These are phyloP conservation scores for Xanthia togata DNA, from an alignment of 2,888 invertebrate species.

Conservation along the genomic window DNA sequence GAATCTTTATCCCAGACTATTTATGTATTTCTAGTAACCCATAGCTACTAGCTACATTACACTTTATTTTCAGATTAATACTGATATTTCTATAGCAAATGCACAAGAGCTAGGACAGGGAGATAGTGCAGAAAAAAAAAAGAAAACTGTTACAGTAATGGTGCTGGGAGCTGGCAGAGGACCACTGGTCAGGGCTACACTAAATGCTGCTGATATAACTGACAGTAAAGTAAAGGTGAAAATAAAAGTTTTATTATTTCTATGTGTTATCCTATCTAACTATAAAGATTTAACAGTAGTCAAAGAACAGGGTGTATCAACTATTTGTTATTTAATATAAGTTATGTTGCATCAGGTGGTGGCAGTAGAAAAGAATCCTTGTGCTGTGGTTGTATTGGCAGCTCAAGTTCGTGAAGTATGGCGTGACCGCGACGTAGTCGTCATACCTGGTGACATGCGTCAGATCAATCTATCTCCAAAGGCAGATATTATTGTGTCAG, in stretches of 20 bases:
- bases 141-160: slow-evolving; percentile 92
- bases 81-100: slow-evolving; percentile 37
- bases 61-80: slow-evolving; percentile 44
- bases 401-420: slow-evolving; percentile 94
- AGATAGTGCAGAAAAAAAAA: slow-evolving; percentile 73
- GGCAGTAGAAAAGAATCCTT: slow-evolving; percentile 99
- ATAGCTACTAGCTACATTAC: background rate
- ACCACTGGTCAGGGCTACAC: slow-evolving; percentile 96
- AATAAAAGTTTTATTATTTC: background rate
- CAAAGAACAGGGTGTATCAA: background rate
- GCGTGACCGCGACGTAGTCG: slow-evolving; percentile 93
- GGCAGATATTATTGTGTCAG: slow-evolving; percentile 98
- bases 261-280: background rate
- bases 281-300: background rate
- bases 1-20: background rate
- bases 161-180: slow-evolving; percentile 98
- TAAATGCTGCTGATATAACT: slow-evolving; percentile 95
- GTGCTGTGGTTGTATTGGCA: slow-evolving; percentile 96
- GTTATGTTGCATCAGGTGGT: slow-evolving; percentile 90
- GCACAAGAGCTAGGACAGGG: slow-evolving; percentile 65
- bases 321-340: background rate
- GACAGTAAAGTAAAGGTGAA: slow-evolving; percentile 92
- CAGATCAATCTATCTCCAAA: slow-evolving; percentile 94
- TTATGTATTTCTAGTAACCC: background rate
- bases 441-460: slow-evolving; percentile 97